These are phyloP conservation scores for Hepsetus odoe DNA, from an alignment of 2,113 vertebrate genomes.

Conservation along the genomic window DNA sequence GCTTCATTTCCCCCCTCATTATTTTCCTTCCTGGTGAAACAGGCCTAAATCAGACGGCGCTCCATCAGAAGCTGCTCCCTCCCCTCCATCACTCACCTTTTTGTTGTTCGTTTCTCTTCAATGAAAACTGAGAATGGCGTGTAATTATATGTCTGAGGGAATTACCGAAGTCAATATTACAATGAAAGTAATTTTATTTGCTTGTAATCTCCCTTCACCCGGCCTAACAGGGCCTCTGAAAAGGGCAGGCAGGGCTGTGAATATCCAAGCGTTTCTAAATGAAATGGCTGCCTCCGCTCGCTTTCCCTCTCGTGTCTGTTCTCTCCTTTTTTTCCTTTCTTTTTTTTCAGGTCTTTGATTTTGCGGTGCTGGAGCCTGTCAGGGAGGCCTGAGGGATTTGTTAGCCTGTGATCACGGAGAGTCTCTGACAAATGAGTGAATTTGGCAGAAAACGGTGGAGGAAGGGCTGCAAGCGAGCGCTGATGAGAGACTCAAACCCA, in stretches of 20 bases:
- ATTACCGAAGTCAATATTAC: slow-evolving; percentile 78
- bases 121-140: slow-evolving; percentile 71
- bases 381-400: slow-evolving; percentile 72
- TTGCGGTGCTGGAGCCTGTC: slow-evolving; percentile 70
- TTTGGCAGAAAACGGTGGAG: slow-evolving; percentile 71
- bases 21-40: slow-evolving; percentile 71
- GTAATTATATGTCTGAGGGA: slow-evolving; percentile 76
- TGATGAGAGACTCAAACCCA: slow-evolving; percentile 55
- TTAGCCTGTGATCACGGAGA: slow-evolving; percentile 75
- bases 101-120: slow-evolving; percentile 70
- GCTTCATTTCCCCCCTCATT: slow-evolving; percentile 59
- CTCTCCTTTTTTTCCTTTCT: background rate
- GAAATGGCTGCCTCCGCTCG: slow-evolving; percentile 53
- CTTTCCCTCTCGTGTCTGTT: background rate
- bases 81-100: slow-evolving; percentile 62
- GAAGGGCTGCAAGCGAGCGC: slow-evolving; percentile 58
- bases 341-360: slow-evolving; percentile 66
- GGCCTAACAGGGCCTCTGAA: slow-evolving; percentile 77
- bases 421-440: slow-evolving; percentile 76
- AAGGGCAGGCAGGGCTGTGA: slow-evolving; percentile 70
- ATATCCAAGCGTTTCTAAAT: slow-evolving; percentile 67
- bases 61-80: slow-evolving; percentile 68
- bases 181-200: slow-evolving; percentile 81
- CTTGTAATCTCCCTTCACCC: slow-evolving; percentile 77
- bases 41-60: slow-evolving; percentile 65